Base-by-base conservation (phyloP, 2,113 vertebrate species). In the Platichthys stellatus region DNA sequence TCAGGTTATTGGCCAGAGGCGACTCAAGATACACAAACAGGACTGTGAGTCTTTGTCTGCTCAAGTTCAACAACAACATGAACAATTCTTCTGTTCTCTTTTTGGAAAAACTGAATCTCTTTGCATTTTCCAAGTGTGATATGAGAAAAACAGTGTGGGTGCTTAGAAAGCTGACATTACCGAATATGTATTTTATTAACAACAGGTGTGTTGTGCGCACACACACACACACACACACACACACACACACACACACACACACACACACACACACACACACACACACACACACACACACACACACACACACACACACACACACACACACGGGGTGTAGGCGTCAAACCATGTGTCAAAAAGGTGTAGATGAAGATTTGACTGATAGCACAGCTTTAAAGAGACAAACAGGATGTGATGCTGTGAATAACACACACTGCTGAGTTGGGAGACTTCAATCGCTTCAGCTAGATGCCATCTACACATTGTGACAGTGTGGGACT, bases 371-470 rank as follows among this genome's bases (percentile, higher is more conserved):
- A 84, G 86, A 88, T 90, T 69, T 61, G 8, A 65, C 43, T 74
- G 88, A 90, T 87, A 92, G 45, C 62, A 63, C 38, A 58, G 63
- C 26, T 21, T 4, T 65, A 63, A 73, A 73, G 81, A 76, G 38
- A 83, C 67, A 94, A 94, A 93, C 92, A 94, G 92, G 92, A 94
- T 90, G 87, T 63, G 23, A 15, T 54, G 38, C 53, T 68, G 73
- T 21, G 63, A 78, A 82, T 31, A 67, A 74, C 69, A 82, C 38
- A 40, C 14, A 26, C 40, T 28, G 54, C 35, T 59, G 79, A 28
- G 2, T 14, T 72, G 24, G 65, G 85, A 84, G 84, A 28, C 14
- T 24, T 38, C 2, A 3, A 24, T 70, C 31, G 74, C 24, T 45
- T 80, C 54, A 24, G 58, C 74, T 47, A 4, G 2, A 80, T 26